phyloP scores from a whole-genome alignment of 2,113 vertebrate genomes.

The Corydoras maculifer region DNA sequence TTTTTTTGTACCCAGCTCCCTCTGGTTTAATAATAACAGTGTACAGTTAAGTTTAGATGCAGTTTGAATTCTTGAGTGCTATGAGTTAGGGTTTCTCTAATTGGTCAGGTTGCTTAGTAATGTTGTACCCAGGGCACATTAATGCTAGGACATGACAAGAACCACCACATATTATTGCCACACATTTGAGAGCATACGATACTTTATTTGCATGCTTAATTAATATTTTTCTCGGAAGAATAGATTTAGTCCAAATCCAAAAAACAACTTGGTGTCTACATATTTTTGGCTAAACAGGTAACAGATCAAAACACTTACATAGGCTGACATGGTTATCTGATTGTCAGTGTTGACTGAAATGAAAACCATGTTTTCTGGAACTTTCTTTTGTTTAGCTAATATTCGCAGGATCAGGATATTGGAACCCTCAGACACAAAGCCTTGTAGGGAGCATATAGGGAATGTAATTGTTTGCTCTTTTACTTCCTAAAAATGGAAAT shows the following conservation, averaged over 20 bases:
- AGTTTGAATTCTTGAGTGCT: too few species aligned
- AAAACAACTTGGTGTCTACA: too few species aligned
- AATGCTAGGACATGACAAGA: too few species aligned
- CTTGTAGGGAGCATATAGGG: slow-evolving; percentile 47
- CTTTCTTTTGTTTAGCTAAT: slow-evolving; percentile 58
- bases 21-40: slow-evolving; percentile 48
- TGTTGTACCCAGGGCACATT: too few species aligned
- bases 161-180: too few species aligned
- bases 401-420: slow-evolving; percentile 78
- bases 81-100: too few species aligned
- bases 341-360: slow-evolving; percentile 66
- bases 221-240: too few species aligned
- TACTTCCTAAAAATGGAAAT: slow-evolving; percentile 53
- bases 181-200: too few species aligned
- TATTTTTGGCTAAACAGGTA: neutral
- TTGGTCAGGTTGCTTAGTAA: too few species aligned
- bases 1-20: slow-evolving; percentile 61
- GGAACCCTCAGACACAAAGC: slow-evolving; percentile 77
- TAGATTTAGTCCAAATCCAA: too few species aligned
- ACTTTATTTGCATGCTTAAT: too few species aligned
- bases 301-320: slow-evolving; percentile 63
- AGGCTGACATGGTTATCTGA: slow-evolving; percentile 63
- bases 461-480: slow-evolving; percentile 54
- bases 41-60: too few species aligned
- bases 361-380: slow-evolving; percentile 67